Percentiles rank a stretch among this genome's conserved stretches.
Evolutionary conservation across 2,888 invertebrate species (phyloP).

Genomic region (Apocheima hispidaria): DNA sequence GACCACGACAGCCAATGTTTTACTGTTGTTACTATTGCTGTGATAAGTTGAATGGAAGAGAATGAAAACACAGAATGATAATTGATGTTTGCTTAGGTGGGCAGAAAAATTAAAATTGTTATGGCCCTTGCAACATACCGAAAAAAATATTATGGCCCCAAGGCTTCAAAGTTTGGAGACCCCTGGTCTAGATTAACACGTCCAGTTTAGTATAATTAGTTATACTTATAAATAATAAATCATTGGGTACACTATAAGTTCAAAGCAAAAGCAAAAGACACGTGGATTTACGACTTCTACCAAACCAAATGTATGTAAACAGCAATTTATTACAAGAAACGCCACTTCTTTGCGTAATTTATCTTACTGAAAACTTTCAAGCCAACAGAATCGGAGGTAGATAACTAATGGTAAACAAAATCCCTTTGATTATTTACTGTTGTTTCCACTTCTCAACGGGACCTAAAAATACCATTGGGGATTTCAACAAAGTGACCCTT

Average conservation of each 20-base stretch:
- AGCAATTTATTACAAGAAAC: slow-evolving; percentile 4
- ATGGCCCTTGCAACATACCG: too few species aligned
- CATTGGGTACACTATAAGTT: neutral
- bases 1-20: too few species aligned
- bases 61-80: too few species aligned
- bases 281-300: slow-evolving; percentile 9
- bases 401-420: slow-evolving; percentile 8
- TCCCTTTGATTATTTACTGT: slow-evolving; percentile 7
- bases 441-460: neutral
- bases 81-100: too few species aligned
- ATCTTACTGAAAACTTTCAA: slow-evolving; percentile 9
- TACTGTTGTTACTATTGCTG: too few species aligned
- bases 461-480: slow-evolving; percentile 21
- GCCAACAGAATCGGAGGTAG: neutral
- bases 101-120: too few species aligned
- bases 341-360: slow-evolving; percentile 15
- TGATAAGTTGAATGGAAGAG: too few species aligned
- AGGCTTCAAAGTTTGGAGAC: too few species aligned
- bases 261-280: neutral
- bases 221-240: neutral
- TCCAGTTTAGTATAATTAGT: too few species aligned
- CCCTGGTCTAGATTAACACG: too few species aligned
- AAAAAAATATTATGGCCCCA: too few species aligned
- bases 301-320: slow-evolving; percentile 12
- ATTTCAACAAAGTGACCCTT: slow-evolving; percentile 29